Evolutionary conservation across 2,797 vertebrate genomes (phyloP).

Genomic region (Coracias cyanogaster): DNA sequence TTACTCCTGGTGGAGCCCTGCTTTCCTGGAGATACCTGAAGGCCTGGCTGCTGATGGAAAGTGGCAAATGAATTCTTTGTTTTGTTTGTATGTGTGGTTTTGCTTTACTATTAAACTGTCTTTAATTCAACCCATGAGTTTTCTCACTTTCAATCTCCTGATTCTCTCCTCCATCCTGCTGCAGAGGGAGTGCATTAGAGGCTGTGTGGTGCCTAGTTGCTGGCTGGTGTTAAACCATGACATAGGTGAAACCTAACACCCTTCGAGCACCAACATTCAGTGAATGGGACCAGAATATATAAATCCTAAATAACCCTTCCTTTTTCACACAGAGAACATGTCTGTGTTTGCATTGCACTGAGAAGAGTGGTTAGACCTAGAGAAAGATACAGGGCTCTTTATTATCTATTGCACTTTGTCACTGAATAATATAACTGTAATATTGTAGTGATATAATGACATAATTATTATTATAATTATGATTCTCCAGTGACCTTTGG

Average conservation of each 20-base stretch:
- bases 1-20: background rate
- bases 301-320: background rate
- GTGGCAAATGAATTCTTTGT: background rate
- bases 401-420: background rate
- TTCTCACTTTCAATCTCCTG: background rate
- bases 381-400: background rate
- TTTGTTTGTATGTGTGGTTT: fast-evolving
- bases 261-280: background rate
- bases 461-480: too few species aligned
- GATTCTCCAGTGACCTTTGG: background rate
- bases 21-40: background rate
- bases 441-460: background rate
- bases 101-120: background rate
- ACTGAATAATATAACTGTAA: background rate
- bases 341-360: background rate
- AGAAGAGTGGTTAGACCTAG: background rate
- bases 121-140: background rate
- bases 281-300: background rate
- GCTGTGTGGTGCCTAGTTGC: background rate
- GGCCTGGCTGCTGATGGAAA: background rate
- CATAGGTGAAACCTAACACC: background rate
- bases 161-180: background rate
- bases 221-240: background rate
- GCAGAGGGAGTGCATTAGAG: fast-evolving
- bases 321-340: background rate